These are phyloP conservation scores for Drosophila simulans DNA, from an alignment of 1,140 invertebrate species.

Conservation along the genomic window DNA sequence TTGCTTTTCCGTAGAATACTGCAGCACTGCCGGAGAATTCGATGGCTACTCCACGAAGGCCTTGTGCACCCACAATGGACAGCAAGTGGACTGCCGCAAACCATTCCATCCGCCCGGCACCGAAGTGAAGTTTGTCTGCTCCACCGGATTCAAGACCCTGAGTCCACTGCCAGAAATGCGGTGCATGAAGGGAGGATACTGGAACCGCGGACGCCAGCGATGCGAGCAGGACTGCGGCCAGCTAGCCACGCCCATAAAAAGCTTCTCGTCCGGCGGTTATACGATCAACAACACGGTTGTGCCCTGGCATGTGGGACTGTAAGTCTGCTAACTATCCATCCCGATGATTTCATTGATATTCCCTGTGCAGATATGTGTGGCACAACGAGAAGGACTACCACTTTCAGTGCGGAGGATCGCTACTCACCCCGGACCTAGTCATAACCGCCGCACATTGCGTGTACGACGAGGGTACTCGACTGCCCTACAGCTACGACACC, in stretches of 20 bases:
- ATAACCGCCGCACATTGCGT: conserved; percentile 73
- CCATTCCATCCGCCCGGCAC: conserved; percentile 59
- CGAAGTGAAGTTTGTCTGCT: conserved; percentile 57
- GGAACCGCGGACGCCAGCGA: conserved; percentile 46
- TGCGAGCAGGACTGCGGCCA: conserved; percentile 66
- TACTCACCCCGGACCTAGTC: conserved; percentile 69
- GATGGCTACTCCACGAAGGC: conserved; percentile 59
- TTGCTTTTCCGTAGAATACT: conserved; percentile 44
- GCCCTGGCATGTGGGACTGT: conserved; percentile 87
- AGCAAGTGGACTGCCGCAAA: conserved; percentile 38
- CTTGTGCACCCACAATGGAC: conserved; percentile 43
- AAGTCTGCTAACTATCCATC: background rate
- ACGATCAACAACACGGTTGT: conserved; percentile 72
- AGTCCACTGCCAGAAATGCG: conserved; percentile 35
- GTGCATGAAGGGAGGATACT: conserved; percentile 53
- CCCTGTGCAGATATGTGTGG: conserved; percentile 49
- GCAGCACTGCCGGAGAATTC: conserved; percentile 37
- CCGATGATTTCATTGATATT: background rate
- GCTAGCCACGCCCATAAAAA: conserved; percentile 60
- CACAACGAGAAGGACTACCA: conserved; percentile 56
- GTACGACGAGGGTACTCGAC: conserved; percentile 32
- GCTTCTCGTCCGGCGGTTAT: conserved; percentile 51
- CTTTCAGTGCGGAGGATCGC: conserved; percentile 86
- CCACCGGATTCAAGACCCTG: conserved; percentile 48
- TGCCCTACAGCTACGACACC: conserved; percentile 19